A percentile compares a stretch with the other conserved stretches of the same genome.
These are phyloP conservation scores for Abscondita cerata DNA, from an alignment of 2,888 invertebrate genomes.

Conservation along the genomic window DNA sequence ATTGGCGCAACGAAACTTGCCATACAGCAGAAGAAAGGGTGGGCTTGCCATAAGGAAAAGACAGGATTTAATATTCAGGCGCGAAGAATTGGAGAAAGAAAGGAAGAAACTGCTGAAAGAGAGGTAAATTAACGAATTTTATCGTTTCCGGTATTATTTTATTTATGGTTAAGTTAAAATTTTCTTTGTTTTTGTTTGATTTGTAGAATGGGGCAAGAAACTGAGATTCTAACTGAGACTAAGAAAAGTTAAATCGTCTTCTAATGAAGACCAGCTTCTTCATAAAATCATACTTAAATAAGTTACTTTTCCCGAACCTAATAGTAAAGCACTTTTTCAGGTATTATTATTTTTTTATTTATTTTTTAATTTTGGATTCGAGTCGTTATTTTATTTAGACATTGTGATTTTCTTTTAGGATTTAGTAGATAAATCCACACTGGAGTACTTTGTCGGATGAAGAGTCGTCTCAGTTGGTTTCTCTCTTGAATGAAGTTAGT, in stretches of 20 bases:
- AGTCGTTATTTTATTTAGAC: constrained; percentile 28
- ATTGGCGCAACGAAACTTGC: constrained; percentile 60
- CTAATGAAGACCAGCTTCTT: constrained; percentile 51
- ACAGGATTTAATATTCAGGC: constrained; percentile 62
- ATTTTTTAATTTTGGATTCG: neutral
- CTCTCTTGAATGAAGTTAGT: constrained; percentile 70
- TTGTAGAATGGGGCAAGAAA: constrained; percentile 73
- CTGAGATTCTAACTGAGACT: constrained; percentile 63
- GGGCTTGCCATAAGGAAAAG: constrained; percentile 65
- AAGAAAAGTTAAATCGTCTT: constrained; percentile 50
- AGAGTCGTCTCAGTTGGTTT: constrained; percentile 68
- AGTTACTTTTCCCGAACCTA: constrained; percentile 52
- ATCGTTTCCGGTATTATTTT: neutral
- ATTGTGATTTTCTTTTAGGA: constrained; percentile 55
- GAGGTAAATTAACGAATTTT: constrained; percentile 52
- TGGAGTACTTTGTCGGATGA: constrained; percentile 64
- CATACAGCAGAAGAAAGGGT: constrained; percentile 63
- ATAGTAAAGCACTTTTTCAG: constrained; percentile 53
- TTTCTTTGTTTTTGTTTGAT: constrained; percentile 51
- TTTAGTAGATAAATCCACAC: constrained; percentile 62
- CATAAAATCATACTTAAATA: constrained; percentile 51
- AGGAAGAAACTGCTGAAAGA: constrained; percentile 62
- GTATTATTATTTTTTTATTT: constrained; percentile 47
- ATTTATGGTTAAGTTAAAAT: constrained; percentile 44
- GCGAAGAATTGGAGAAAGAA: constrained; percentile 63